Evolutionary conservation across 1,140 invertebrate genomes (phyloP).

Genomic region (Phenacoccus solenopsis): DNA sequence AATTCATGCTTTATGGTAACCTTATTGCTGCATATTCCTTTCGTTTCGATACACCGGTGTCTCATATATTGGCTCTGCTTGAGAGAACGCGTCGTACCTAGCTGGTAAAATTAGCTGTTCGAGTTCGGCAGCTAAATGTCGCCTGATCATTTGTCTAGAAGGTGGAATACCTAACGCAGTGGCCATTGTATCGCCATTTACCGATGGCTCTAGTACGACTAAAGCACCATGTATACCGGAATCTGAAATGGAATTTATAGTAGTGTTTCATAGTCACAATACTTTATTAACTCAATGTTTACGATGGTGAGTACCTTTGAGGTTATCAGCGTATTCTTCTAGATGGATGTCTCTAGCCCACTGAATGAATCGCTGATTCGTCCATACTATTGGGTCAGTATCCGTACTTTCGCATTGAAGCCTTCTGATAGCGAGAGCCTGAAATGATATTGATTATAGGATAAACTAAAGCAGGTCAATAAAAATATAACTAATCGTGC

Average conservation of each 20-base stretch:
- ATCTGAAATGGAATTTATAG: too few relatives aligned
- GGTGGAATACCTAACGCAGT: conserved; percentile 83
- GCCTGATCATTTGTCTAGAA: conserved; percentile 80
- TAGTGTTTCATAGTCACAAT: too few relatives aligned
- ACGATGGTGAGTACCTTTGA: conserved; percentile 82
- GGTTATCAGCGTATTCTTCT: conserved; percentile 81
- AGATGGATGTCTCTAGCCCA: conserved; percentile 88
- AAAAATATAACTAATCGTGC: not conserved
- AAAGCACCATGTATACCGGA: conserved; percentile 87
- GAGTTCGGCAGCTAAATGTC: conserved; percentile 79
- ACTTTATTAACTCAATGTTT: too few relatives aligned
- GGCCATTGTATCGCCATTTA: conserved; percentile 87
- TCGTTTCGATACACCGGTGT: conserved; percentile 8
- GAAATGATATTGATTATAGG: conserved; percentile 21
- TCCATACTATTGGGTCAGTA: conserved; percentile 86
- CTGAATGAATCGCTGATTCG: conserved; percentile 80
- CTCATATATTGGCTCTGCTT: conserved; percentile 1
- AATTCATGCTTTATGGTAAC: not conserved
- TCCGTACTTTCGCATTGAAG: conserved; percentile 77
- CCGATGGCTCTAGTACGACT: conserved; percentile 81
- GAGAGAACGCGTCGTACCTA: conserved; percentile 44
- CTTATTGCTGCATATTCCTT: conserved; percentile 4
- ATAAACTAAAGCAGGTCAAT: not conserved
- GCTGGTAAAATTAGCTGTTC: conserved; percentile 79
- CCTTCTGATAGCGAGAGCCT: conserved; percentile 74